These are phyloP conservation scores for Pachypanchax playfairii DNA, from an alignment of 2,113 vertebrate species.

Conservation along the genomic window DNA sequence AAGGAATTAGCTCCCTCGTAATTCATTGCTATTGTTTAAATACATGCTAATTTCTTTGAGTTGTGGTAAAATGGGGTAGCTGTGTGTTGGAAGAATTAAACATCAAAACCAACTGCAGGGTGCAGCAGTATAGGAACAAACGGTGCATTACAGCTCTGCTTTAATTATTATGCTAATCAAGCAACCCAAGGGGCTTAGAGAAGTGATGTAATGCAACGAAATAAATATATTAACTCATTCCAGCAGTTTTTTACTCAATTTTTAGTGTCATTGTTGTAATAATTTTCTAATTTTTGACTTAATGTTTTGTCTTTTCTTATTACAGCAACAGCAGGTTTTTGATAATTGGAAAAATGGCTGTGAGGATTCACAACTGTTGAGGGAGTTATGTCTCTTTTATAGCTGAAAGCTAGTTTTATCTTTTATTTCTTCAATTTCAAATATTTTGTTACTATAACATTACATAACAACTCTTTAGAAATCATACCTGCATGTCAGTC, in stretches of 20 bases:
- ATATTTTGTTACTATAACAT: background rate
- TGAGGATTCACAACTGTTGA: background rate
- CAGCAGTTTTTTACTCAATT: constrained; percentile 33
- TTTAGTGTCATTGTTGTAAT: constrained; percentile 22
- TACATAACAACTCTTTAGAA: background rate
- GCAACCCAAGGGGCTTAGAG: constrained; percentile 28
- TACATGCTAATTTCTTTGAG: constrained; percentile 44
- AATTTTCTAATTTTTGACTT: constrained; percentile 40
- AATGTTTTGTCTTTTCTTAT: constrained; percentile 31
- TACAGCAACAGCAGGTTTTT: constrained; percentile 20
- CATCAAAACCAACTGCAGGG: constrained; percentile 47
- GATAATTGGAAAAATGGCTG: constrained; percentile 11
- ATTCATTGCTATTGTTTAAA: constrained; percentile 62
- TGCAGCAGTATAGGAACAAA: constrained; percentile 49
- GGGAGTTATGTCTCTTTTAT: background rate
- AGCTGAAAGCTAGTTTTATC: background rate
- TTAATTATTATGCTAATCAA: constrained; percentile 74
- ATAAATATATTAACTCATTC: constrained; percentile 57
- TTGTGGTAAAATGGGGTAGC: background rate
- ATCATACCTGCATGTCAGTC: too few species aligned
- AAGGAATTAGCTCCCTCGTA: constrained; percentile 57
- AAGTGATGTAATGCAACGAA: constrained; percentile 65
- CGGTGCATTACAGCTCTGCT: constrained; percentile 51
- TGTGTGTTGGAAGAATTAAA: constrained; percentile 7
- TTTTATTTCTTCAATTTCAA: background rate